A percentile compares a stretch with the other conserved stretches of the same genome.
These are phyloP conservation scores for Botia kubotai DNA, from an alignment of 2,797 vertebrate species.

Conservation along the genomic window DNA sequence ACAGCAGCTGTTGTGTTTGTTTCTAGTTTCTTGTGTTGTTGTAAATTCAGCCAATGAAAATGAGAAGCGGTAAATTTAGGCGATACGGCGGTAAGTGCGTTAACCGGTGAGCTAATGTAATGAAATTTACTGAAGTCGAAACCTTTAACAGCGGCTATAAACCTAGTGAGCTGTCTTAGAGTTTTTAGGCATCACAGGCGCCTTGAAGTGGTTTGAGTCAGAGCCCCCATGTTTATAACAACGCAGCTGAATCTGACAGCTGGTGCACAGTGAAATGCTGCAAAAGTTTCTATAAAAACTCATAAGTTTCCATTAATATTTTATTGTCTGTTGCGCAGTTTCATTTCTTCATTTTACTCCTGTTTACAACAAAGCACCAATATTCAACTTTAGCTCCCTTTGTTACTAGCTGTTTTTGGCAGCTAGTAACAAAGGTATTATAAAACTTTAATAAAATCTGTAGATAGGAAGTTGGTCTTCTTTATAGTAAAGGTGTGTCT, in stretches of 20 bases:
- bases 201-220: constrained; percentile 24
- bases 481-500: background rate
- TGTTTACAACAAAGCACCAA: background rate
- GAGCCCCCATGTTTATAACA: background rate
- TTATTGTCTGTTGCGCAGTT: background rate
- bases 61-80: constrained; percentile 32
- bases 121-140: background rate
- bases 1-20: constrained; percentile 6
- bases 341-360: background rate
- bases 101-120: constrained; percentile 1
- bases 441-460: no score
- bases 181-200: constrained; percentile 8
- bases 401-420: background rate
- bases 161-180: background rate
- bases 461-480: no score
- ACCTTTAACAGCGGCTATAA: background rate
- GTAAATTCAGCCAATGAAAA: constrained; percentile 19
- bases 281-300: constrained; percentile 28
- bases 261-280: constrained; percentile 36
- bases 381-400: background rate
- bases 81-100: background rate
- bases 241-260: constrained; percentile 31
- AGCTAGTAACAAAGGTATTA: background rate
- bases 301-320: constrained; percentile 25
- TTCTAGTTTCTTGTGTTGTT: constrained; percentile 4